These are phyloP conservation scores for Bombylius major DNA, from an alignment of 2,888 invertebrate species.

Conservation along the genomic window DNA sequence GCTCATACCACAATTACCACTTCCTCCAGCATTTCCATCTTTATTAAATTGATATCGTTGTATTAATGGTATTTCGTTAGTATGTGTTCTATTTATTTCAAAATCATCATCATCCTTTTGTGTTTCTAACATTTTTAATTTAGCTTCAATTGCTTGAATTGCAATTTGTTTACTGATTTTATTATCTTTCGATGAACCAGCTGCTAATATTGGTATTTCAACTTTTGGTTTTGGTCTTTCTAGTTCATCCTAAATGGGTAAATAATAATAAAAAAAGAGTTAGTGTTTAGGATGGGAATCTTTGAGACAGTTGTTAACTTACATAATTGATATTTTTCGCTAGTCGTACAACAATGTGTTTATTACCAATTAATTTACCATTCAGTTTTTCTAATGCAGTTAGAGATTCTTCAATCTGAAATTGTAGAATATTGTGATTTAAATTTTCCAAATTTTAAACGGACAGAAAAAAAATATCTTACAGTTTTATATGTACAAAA, in stretches of 20 bases:
- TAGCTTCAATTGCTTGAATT: slow-evolving; percentile 80
- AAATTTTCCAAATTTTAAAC: too few species aligned
- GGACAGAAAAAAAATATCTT: slow-evolving; percentile 7
- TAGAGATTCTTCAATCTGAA: slow-evolving; percentile 45
- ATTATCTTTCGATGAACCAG: slow-evolving; percentile 41
- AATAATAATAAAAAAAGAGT: slow-evolving; percentile 2
- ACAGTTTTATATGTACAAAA: slow-evolving; percentile 70
- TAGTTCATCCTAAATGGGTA: slow-evolving; percentile 50
- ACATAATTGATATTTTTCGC: slow-evolving; percentile 62
- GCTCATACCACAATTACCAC: slow-evolving; percentile 14
- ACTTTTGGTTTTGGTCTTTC: slow-evolving; percentile 63
- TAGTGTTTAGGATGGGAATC: not conserved
- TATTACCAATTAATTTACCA: slow-evolving; percentile 60
- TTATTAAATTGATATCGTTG: slow-evolving; percentile 50
- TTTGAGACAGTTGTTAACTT: slow-evolving; percentile 19
- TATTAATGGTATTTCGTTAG: slow-evolving; percentile 52
- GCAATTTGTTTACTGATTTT: slow-evolving; percentile 65
- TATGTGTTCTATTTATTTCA: slow-evolving; percentile 57
- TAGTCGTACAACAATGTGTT: slow-evolving; percentile 66
- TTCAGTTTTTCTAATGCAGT: slow-evolving; percentile 60
- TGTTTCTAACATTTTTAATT: slow-evolving; percentile 64
- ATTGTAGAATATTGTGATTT: not conserved
- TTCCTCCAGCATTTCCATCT: slow-evolving; percentile 19
- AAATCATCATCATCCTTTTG: slow-evolving; percentile 57
- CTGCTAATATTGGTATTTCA: slow-evolving; percentile 64